These are phyloP conservation scores for Liasis olivaceus DNA, from an alignment of 2,797 vertebrate species.

Conservation along the genomic window DNA sequence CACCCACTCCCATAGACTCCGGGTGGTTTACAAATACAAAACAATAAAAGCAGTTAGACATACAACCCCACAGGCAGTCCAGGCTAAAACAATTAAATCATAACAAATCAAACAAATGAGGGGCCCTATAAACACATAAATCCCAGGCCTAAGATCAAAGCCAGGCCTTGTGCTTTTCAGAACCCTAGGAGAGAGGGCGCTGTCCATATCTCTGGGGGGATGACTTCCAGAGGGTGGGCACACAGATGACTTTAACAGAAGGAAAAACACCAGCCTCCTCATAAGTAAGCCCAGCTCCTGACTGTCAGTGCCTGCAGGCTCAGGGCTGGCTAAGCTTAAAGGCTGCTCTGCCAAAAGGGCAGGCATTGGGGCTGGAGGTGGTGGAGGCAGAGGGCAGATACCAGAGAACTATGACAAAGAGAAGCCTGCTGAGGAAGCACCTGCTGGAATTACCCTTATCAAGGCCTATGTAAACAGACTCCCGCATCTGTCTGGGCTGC, in stretches of 20 bases:
- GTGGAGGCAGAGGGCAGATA: too few relatives aligned
- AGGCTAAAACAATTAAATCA: neutral
- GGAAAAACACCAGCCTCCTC: neutral
- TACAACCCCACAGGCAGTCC: neutral
- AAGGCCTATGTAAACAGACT: neutral
- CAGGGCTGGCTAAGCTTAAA: neutral
- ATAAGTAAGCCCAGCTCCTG: neutral
- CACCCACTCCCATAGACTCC: neutral
- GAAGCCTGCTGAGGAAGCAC: neutral
- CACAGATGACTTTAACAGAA: neutral
- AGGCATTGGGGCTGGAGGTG: neutral
- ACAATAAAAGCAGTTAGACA: neutral
- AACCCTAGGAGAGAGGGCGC: neutral
- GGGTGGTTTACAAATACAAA: neutral
- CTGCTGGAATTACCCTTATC: neutral
- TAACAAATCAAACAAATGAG: neutral
- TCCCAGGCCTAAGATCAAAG: neutral
- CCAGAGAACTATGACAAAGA: neutral
- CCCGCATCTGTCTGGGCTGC: neutral
- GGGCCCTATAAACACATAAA: neutral
- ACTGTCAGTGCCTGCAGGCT: neutral
- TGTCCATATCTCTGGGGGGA: neutral
- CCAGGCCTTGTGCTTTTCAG: neutral
- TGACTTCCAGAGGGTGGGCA: neutral
- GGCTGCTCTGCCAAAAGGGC: neutral